phyloP scores from a whole-genome alignment of 2,797 vertebrate species.

The Monodelphis domestica region DNA sequence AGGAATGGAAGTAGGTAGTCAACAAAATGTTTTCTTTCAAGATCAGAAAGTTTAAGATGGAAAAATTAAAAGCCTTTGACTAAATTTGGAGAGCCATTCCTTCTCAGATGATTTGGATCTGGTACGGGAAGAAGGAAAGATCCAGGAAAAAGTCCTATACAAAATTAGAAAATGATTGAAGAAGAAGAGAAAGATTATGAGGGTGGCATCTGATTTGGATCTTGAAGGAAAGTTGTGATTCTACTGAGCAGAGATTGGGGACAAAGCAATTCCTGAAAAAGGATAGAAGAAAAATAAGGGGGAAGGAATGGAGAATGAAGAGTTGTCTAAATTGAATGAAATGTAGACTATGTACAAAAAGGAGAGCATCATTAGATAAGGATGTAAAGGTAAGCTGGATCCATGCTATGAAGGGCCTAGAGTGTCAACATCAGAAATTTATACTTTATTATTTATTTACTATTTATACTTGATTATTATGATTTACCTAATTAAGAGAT shows the following conservation, averaged over 20 bases:
- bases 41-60: background rate
- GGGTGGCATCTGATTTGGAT: background rate
- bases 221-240: background rate
- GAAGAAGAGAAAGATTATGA: background rate
- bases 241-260: background rate
- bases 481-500: background rate
- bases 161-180: background rate
- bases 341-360: background rate
- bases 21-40: background rate
- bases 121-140: background rate
- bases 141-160: background rate
- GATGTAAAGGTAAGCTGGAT: background rate
- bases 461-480: too few species aligned
- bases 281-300: background rate
- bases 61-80: too few species aligned
- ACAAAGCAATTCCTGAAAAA: background rate
- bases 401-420: background rate
- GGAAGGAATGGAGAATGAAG: rapidly evolving
- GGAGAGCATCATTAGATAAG: background rate
- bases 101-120: background rate
- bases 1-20: background rate
- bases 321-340: background rate
- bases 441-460: too few species aligned
- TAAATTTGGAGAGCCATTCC: background rate
- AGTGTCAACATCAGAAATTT: background rate